Evolutionary conservation across 2,113 vertebrate species (phyloP).

Genomic region (Lamprologus callipterus): DNA sequence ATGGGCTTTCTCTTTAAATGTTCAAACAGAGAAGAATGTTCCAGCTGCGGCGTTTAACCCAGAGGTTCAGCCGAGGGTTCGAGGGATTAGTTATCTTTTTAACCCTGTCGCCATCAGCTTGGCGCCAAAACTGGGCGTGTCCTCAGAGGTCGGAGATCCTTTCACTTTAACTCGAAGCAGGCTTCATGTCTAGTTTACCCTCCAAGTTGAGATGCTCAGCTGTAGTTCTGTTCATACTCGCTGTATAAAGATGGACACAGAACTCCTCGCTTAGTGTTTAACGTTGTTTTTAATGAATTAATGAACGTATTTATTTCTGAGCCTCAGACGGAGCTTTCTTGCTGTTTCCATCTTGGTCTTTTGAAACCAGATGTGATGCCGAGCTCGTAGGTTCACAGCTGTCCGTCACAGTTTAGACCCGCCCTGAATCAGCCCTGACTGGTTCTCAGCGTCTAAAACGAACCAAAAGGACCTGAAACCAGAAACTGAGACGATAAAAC

Average conservation of each 20-base stretch:
- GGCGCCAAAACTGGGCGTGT: not conserved
- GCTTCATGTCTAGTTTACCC: not conserved
- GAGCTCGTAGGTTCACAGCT: not conserved
- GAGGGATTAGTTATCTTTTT: not conserved
- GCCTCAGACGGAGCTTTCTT: not conserved
- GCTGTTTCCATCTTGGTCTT: not conserved
- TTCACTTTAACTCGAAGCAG: no score
- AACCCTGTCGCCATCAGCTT: fast-evolving
- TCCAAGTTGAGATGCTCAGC: not conserved
- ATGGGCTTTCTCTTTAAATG: not conserved
- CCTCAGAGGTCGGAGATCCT: fast-evolving
- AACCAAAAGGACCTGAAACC: not conserved
- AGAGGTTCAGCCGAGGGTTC: not conserved
- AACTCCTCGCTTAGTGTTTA: fast-evolving
- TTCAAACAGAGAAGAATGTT: not conserved
- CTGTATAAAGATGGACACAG: fast-evolving
- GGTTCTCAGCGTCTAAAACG: fast-evolving
- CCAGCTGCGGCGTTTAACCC: not conserved
- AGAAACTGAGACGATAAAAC: fast-evolving
- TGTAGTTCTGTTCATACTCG: not conserved
- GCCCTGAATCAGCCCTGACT: fast-evolving
- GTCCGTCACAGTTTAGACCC: not conserved
- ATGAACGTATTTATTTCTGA: not conserved
- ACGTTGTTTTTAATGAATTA: fast-evolving
- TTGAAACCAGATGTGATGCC: not conserved